Evolutionary conservation across 2,797 vertebrate genomes (phyloP).

Genomic region (Cygnus olor): DNA sequence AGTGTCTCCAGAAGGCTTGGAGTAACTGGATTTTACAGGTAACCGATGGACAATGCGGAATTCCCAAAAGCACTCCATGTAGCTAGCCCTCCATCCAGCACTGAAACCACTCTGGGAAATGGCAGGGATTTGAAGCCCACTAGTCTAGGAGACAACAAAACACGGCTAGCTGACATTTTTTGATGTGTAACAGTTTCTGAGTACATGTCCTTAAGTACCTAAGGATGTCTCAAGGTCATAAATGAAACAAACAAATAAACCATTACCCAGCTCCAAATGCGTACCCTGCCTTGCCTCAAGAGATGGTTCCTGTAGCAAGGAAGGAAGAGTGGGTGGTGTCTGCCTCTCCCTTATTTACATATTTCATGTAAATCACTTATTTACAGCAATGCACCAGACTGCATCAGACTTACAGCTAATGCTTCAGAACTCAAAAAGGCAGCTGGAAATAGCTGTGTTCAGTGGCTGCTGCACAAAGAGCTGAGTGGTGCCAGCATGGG

Average conservation of each 20-base stretch:
- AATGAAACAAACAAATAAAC: neutral
- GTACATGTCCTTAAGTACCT: neutral
- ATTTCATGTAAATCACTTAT: neutral
- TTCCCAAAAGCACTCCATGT: neutral
- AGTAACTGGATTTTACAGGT: neutral
- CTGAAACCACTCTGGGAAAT: neutral
- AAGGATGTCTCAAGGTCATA: neutral
- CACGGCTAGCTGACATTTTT: neutral
- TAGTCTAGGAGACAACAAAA: neutral
- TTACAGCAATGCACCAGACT: neutral
- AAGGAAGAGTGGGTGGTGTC: rapidly evolving
- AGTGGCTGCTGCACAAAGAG: neutral
- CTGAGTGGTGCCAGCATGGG: neutral
- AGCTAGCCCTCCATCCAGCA: neutral
- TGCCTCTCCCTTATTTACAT: neutral
- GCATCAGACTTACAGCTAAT: neutral
- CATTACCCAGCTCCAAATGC: neutral
- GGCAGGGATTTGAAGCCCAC: neutral
- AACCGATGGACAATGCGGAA: neutral
- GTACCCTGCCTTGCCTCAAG: neutral
- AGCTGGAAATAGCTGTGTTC: neutral
- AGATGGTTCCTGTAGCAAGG: rapidly evolving
- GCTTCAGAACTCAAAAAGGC: neutral
- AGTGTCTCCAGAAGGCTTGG: neutral
- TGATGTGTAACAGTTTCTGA: neutral